Conservation (phyloP, 2,797 vertebrate species). For the Scolopax rusticola region DNA sequence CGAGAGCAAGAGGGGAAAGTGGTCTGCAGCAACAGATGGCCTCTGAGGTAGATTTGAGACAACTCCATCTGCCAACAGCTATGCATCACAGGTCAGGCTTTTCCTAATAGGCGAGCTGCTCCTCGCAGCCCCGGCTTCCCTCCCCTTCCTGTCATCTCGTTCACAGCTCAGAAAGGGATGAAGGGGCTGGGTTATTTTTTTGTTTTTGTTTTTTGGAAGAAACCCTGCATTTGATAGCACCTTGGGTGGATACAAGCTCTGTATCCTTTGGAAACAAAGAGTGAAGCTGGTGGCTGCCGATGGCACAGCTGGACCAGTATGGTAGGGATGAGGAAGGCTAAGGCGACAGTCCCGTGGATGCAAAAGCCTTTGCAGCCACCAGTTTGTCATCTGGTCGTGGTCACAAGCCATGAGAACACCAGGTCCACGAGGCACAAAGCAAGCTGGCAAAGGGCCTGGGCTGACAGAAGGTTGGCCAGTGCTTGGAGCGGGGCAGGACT, state of each 20-base stretch:
- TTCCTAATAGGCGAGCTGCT: constrained; percentile 9
- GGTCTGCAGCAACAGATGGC: constrained; percentile 47
- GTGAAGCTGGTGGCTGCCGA: constrained; percentile 18
- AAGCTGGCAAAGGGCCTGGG: background rate
- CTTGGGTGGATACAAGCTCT: constrained; percentile 38
- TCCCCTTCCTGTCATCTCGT: constrained; percentile 35
- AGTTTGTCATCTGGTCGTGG: background rate
- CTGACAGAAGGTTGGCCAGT: background rate
- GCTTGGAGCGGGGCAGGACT: accelerated
- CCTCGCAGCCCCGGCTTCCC: background rate
- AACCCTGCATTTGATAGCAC: constrained; percentile 56
- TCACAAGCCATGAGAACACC: background rate
- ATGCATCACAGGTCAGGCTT: background rate
- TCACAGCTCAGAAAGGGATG: constrained; percentile 53
- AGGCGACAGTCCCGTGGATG: background rate
- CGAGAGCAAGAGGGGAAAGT: constrained; percentile 14
- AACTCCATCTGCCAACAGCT: constrained; percentile 57
- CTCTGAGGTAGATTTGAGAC: constrained; percentile 78
- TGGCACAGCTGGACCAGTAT: background rate
- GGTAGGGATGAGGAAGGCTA: background rate
- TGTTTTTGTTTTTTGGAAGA: background rate
- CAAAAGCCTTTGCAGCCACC: background rate
- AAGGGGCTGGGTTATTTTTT: background rate
- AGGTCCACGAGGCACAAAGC: background rate
- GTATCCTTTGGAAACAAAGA: constrained; percentile 49